Percentiles rank a stretch among this genome's conserved stretches.
phyloP scores from a whole-genome alignment of 2,888 invertebrate species.

The Sialis lutaria region DNA sequence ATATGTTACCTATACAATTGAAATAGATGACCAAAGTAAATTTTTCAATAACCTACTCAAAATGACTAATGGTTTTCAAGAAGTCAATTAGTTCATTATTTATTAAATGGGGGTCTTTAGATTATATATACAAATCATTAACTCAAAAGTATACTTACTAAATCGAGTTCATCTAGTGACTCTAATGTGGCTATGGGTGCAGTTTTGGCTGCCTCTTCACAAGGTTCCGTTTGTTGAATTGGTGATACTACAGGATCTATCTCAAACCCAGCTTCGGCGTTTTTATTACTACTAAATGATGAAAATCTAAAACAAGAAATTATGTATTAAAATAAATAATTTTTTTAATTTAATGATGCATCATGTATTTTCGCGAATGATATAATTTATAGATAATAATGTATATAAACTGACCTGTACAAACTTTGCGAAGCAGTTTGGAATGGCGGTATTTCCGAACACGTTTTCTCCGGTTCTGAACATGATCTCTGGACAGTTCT shows the following conservation, averaged over 20 bases:
- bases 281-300: constrained; percentile 8
- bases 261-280: constrained; percentile 5
- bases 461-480: constrained; percentile 5
- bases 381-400: background rate
- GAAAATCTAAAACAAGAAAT: constrained; percentile 5
- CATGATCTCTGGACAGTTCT: constrained; percentile 4
- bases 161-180: constrained; percentile 43
- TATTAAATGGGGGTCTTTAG: no score
- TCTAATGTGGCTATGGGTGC: constrained; percentile 48
- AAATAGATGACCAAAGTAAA: no score
- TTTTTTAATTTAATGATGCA: background rate
- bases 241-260: background rate
- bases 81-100: no score
- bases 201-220: constrained; percentile 18
- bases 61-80: no score
- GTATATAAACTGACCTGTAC: constrained; percentile 19
- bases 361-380: background rate
- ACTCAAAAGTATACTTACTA: constrained; percentile 23
- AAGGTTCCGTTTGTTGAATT: constrained; percentile 5
- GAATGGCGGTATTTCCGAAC: constrained; percentile 5
- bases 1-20: no score
- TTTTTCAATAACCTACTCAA: no score
- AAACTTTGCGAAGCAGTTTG: constrained; percentile 22
- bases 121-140: no score
- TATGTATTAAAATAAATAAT: background rate